phyloP scores from a whole-genome alignment of 1,140 invertebrate species.

The Drosophila dunni region DNA sequence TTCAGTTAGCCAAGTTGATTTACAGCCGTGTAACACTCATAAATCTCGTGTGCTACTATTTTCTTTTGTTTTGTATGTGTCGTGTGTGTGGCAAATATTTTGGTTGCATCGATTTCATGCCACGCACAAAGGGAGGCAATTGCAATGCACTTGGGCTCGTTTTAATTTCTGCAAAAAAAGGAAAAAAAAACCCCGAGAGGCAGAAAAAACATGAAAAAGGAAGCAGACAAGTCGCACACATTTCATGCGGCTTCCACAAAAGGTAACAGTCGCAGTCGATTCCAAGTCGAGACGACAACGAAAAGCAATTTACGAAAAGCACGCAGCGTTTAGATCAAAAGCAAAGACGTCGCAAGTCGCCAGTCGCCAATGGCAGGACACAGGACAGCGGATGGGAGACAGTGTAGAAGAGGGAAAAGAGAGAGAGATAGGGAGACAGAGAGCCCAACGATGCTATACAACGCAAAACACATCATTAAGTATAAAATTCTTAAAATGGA shows the following conservation, averaged over 20 bases:
- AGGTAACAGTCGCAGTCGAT: constrained; percentile 50
- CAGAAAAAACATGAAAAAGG: constrained; percentile 32
- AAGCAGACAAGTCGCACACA: constrained; percentile 75
- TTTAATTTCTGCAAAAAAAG: constrained; percentile 51
- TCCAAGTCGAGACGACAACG: constrained; percentile 60
- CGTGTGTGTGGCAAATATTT: constrained; percentile 73
- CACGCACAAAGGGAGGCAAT: constrained; percentile 59
- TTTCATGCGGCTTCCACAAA: constrained; percentile 82
- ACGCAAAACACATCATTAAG: constrained; percentile 85
- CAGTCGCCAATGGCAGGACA: constrained; percentile 63
- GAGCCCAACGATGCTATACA: constrained; percentile 68
- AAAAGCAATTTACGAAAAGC: constrained; percentile 83
- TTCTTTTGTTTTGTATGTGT: constrained; percentile 11
- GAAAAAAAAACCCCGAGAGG: constrained; percentile 13
- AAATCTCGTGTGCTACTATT: constrained; percentile 51
- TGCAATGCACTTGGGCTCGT: constrained; percentile 59
- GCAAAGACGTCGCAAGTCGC: constrained; percentile 60
- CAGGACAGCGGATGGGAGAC: constrained; percentile 8
- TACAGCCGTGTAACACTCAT: constrained; percentile 61
- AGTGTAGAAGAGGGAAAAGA: neutral
- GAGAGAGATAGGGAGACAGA: constrained; percentile 1
- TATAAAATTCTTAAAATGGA: constrained; percentile 85
- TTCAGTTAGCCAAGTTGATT: constrained; percentile 55
- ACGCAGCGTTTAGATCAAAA: constrained; percentile 83
- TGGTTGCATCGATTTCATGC: constrained; percentile 80